Evolutionary conservation across 2,113 vertebrate species (phyloP).

Genomic region (Phyllostomus discolor): DNA sequence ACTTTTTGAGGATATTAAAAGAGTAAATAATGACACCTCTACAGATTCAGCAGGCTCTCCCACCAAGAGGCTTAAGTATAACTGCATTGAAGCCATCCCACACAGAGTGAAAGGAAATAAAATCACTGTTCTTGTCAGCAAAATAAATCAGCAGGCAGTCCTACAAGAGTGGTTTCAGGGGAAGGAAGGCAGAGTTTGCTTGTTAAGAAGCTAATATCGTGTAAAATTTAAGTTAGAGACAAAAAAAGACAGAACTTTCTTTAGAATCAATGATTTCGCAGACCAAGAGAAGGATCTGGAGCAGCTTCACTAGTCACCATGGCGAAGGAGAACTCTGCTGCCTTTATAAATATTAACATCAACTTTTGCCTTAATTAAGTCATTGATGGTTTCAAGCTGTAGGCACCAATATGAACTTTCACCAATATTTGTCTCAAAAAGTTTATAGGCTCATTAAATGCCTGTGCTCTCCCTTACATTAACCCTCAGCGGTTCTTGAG

Average conservation of each 20-base stretch:
- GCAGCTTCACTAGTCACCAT: not conserved
- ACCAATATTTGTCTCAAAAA: not conserved
- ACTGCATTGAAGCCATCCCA: not conserved
- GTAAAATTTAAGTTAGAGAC: not conserved
- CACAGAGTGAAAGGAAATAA: slow-evolving; percentile 14
- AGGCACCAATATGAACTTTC: not conserved
- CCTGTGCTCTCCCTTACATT: not conserved
- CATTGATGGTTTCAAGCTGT: not conserved
- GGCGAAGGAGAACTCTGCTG: not conserved
- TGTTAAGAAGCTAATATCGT: slow-evolving; percentile 31
- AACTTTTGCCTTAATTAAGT: not conserved
- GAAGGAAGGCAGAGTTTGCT: not conserved
- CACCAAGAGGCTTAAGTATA: slow-evolving; percentile 14
- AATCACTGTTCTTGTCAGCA: slow-evolving; percentile 8
- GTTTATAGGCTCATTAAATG: not conserved
- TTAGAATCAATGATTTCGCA: not conserved
- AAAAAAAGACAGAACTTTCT: not conserved
- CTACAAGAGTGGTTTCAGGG: not conserved
- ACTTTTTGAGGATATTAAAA: slow-evolving; percentile 39
- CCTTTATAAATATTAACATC: not conserved
- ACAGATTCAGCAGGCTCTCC: slow-evolving; percentile 37
- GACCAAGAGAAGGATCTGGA: not conserved
- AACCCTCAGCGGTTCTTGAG: not conserved
- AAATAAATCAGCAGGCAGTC: not conserved
- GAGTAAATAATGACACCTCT: slow-evolving; percentile 62